Percentiles rank a stretch among this genome's conserved stretches.
Conservation (phyloP, 2,113 vertebrate species). For the Irena cyanogastra region DNA sequence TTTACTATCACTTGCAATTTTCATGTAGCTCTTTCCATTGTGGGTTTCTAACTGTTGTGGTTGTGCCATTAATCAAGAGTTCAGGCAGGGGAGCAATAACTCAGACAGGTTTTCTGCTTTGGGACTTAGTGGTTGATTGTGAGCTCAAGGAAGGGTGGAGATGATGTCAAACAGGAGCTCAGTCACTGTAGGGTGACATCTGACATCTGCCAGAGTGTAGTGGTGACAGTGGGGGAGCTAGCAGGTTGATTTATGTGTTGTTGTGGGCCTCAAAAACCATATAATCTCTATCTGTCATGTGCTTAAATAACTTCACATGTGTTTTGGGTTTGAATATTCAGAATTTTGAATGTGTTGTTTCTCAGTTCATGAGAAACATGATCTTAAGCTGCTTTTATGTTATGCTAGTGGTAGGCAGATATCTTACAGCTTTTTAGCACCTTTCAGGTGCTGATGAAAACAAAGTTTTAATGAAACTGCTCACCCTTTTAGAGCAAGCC, state of each 20-base stretch:
- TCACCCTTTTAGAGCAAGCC: not conserved
- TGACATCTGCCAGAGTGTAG: not conserved
- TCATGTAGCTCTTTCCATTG: not conserved
- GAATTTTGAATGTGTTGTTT: not conserved
- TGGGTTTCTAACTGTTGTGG: not conserved
- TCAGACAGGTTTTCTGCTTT: not conserved
- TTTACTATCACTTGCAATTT: constrained; percentile 24
- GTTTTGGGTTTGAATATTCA: not conserved
- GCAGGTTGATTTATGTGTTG: not conserved
- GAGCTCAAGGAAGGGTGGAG: not conserved
- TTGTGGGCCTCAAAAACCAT: not conserved
- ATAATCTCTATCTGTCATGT: not conserved
- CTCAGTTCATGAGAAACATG: not conserved
- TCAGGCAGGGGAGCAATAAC: not conserved
- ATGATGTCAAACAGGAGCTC: not conserved
- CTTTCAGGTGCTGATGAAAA: not conserved
- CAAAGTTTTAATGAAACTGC: not conserved
- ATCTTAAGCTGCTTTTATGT: not conserved
- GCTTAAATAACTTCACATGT: not conserved
- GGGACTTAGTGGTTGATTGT: not conserved
- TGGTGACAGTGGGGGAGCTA: not conserved
- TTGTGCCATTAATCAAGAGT: not conserved
- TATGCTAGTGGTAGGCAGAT: not conserved
- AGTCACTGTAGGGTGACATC: not conserved
- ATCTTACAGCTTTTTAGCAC: not conserved